phyloP scores from a whole-genome alignment of 2,797 vertebrate species.

The Pagetopsis macropterus region DNA sequence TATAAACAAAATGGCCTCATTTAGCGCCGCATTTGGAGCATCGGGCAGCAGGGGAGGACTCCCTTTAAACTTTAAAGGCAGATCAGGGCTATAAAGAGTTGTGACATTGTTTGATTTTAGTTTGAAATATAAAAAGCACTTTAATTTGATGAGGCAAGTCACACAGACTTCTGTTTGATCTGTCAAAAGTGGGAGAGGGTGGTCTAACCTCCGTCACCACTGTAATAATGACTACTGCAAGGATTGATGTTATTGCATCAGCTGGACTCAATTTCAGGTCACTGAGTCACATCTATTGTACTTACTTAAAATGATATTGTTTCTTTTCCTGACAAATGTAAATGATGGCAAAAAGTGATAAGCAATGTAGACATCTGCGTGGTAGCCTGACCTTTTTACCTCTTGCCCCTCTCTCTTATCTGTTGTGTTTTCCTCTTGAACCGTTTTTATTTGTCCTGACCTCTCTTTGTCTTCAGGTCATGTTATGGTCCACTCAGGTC shows the following conservation, averaged over 20 bases:
- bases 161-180: conserved; percentile 17
- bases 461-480: conserved; percentile 67
- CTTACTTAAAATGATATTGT: conserved; percentile 9
- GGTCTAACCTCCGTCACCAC: conserved; percentile 24
- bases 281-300: neutral
- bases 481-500: conserved; percentile 72
- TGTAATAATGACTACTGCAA: conserved; percentile 26
- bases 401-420: conserved; percentile 61
- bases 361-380: conserved; percentile 16
- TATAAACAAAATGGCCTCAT: conserved; percentile 86
- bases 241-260: conserved; percentile 44
- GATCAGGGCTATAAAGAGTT: conserved; percentile 40
- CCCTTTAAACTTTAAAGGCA: conserved; percentile 73
- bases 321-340: conserved; percentile 37
- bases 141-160: conserved; percentile 35
- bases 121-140: conserved; percentile 34
- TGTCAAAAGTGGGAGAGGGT: conserved; percentile 19
- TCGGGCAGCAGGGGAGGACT: conserved; percentile 69
- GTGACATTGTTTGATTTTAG: conserved; percentile 35
- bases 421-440: conserved; percentile 58
- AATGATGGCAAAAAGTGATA: conserved; percentile 36
- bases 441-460: conserved; percentile 64
- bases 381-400: conserved; percentile 73
- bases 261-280: conserved; percentile 18
- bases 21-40: conserved; percentile 79